Conservation (phyloP, 2,888 invertebrate species). For the Hermaeophaga mercurialis region DNA sequence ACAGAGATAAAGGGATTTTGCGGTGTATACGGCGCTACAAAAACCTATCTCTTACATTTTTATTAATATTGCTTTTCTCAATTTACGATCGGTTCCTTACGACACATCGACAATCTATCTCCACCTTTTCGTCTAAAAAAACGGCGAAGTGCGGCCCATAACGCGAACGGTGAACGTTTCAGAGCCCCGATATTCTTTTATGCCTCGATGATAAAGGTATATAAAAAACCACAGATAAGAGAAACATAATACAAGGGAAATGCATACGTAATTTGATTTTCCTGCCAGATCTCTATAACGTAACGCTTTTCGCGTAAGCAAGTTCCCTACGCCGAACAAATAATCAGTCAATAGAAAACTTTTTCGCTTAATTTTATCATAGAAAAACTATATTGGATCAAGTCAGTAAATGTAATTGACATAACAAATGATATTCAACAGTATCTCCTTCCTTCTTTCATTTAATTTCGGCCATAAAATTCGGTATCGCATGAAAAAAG, state of each 20-base stretch:
- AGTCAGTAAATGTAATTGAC: too few species aligned
- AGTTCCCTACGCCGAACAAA: neutral
- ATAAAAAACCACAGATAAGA: constrained; percentile 53
- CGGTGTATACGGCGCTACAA: constrained; percentile 8
- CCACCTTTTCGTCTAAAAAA: constrained; percentile 41
- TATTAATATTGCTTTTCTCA: constrained; percentile 43
- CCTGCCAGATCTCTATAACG: constrained; percentile 39
- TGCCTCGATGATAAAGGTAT: constrained; percentile 51
- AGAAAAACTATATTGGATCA: too few species aligned
- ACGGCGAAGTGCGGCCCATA: constrained; percentile 33
- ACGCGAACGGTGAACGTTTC: constrained; percentile 33
- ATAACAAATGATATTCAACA: too few species aligned
- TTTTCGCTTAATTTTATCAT: too few species aligned
- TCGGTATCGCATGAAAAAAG: too few species aligned
- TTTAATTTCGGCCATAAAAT: too few species aligned
- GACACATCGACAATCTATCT: constrained; percentile 47
- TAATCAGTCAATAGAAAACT: too few species aligned
- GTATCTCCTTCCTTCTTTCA: too few species aligned
- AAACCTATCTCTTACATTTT: constrained; percentile 32
- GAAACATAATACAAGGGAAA: constrained; percentile 52
- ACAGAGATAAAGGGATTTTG: constrained; percentile 7
- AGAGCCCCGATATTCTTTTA: constrained; percentile 42
- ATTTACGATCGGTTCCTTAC: constrained; percentile 47
- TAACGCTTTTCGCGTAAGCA: neutral
- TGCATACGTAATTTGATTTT: constrained; percentile 57